Evolutionary conservation across 2,888 invertebrate genomes (phyloP), one percentile per base, ranked within the genome.

Genomic region (Lysandra coridon): DNA sequence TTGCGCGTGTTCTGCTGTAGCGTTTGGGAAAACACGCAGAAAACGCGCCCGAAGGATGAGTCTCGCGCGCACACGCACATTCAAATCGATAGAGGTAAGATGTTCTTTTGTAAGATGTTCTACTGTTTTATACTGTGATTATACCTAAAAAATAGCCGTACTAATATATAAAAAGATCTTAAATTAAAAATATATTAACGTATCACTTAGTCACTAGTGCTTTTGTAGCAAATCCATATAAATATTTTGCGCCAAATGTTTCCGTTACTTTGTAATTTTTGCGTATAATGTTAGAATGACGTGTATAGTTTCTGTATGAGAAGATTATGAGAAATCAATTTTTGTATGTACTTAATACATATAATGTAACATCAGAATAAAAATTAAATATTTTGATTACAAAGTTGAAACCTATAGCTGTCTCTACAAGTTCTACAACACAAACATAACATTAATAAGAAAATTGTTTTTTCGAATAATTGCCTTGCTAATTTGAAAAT

Each of bases 121-220:
- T 17, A 17, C 57, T 57, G 17, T 17, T 30, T 30, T 64, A 12
- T 23, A 62, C 23, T 23, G 62, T 62, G 62, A n/a, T 62, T 62
- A 7, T 23, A 23, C 30, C 33, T 69, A 37, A 69, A 12, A 33
- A 14, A 4, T 33, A 69, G 69, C 69, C 33, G 33, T 17, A 69
- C 69, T 69, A 30, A 12, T 64, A 12, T 64, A 69, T 37, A 14
- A 33, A 69, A 69, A 33, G 33, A 69, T 37, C 14, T 69, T 69
- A 69, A 69, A 33, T 69, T 69, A 69, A 69, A 69, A 37, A 69
- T 69, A 69, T 69, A 33, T 33, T 69, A 69, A 69, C 37, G 6
- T 69, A 69, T 69, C 69, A 69, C 69, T 69, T 69, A 69, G 6
- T 69, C 33, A 69, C 69, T 69, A 69, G 69, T 69, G 69, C 69